These are phyloP conservation scores for Plectus sambesii DNA, from an alignment of 1,140 invertebrate species.

Conservation along the genomic window DNA sequence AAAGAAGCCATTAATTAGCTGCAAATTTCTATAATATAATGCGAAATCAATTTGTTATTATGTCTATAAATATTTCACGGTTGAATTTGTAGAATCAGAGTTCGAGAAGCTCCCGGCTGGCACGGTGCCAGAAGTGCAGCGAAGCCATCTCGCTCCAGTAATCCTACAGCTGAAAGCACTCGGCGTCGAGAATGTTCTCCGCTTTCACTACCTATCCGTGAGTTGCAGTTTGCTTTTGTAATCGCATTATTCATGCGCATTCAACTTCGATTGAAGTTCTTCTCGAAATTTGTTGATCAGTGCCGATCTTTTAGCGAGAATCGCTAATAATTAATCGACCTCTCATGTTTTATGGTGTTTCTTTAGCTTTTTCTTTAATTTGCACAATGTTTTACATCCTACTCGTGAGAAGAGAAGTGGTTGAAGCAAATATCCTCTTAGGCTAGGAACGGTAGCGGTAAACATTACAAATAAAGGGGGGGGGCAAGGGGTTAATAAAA, in stretches of 20 bases:
- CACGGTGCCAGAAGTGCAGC: conserved; percentile 80
- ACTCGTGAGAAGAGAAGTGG: no score
- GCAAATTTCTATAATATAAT: conserved; percentile 2
- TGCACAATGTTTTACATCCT: no score
- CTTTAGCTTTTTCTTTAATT: no score
- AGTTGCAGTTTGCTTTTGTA: conserved; percentile 14
- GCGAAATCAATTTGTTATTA: conserved; percentile 12
- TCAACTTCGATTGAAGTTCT: no score
- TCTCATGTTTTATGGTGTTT: no score
- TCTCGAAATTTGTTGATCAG: no score
- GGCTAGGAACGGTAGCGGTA: no score
- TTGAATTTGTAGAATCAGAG: conserved; percentile 62
- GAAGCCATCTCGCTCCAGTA: conserved; percentile 70
- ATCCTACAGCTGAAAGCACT: conserved; percentile 85
- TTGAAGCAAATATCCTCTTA: no score
- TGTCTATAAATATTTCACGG: not conserved
- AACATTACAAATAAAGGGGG: no score
- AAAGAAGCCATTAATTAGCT: not conserved
- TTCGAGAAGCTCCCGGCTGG: conserved; percentile 59
- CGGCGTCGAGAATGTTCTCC: conserved; percentile 71
- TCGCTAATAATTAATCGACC: no score
- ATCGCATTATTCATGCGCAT: not conserved
- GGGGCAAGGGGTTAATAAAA: no score
- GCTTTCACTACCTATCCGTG: conserved; percentile 53
- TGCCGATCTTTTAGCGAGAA: no score